Percentiles rank a stretch among this genome's conserved stretches.
phyloP scores from a whole-genome alignment of 2,888 invertebrate genomes.

The Eupeodes luniger region DNA sequence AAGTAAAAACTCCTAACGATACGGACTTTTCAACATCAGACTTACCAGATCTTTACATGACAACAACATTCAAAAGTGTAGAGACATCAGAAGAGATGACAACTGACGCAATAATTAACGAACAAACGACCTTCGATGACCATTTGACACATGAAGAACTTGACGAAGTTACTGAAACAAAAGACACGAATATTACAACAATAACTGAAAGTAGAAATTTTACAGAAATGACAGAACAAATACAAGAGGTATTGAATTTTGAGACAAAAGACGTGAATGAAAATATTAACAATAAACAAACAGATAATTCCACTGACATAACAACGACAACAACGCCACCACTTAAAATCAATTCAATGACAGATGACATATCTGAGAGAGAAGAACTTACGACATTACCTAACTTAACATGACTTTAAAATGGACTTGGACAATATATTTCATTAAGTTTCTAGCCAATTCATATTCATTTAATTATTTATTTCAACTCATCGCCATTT shows the following conservation, averaged over 20 bases:
- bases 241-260: neutral
- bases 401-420: conserved; percentile 48
- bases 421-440: neutral
- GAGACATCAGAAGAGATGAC: neutral
- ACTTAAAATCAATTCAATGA: neutral
- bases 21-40: conserved; percentile 4
- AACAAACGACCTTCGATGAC: neutral
- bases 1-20: conserved; percentile 23
- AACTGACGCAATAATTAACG: conserved; percentile 12
- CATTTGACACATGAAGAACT: neutral
- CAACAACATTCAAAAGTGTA: neutral
- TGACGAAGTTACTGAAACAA: neutral
- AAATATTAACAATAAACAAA: neutral
- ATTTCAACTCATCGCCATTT: conserved; percentile 55
- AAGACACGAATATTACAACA: neutral
- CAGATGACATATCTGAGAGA: neutral
- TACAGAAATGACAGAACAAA: neutral
- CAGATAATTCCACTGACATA: neutral
- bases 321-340: neutral
- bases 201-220: neutral
- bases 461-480: conserved; percentile 60
- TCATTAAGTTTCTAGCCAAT: conserved; percentile 42
- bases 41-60: neutral
- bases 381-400: conserved; percentile 28
- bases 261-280: neutral